phyloP scores from a whole-genome alignment of 2,888 invertebrate species.

The Leptura quadrifasciata region DNA sequence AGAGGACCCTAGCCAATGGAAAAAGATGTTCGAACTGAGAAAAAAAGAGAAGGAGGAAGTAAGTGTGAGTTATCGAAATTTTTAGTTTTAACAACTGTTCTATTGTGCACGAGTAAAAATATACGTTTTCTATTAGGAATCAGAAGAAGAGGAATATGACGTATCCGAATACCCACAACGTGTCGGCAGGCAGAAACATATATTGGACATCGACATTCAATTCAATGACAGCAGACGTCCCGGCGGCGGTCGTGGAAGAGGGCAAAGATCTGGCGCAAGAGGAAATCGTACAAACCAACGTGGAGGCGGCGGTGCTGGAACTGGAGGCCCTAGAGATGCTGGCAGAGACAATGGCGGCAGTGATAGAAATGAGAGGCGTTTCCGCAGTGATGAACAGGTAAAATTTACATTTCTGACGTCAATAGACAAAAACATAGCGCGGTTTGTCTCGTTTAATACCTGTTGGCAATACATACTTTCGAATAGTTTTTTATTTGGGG shows the following conservation, averaged over 20 bases:
- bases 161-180: slow-evolving; percentile 89
- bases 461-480: too few relatives aligned
- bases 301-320: slow-evolving; percentile 69
- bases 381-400: slow-evolving; percentile 60
- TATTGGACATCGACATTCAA: slow-evolving; percentile 91
- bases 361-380: slow-evolving; percentile 59
- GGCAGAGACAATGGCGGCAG: slow-evolving; percentile 55
- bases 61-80: slow-evolving; percentile 32
- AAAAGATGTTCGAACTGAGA: slow-evolving; percentile 89
- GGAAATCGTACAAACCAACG: slow-evolving; percentile 72
- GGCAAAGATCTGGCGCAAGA: slow-evolving; percentile 74
- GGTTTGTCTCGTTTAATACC: too few relatives aligned
- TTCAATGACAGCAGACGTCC: slow-evolving; percentile 88
- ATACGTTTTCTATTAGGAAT: slow-evolving; percentile 62
- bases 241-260: slow-evolving; percentile 79
- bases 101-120: not conserved
- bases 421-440: too few relatives aligned
- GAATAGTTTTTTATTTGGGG: not conserved
- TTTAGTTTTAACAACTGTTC: not conserved
- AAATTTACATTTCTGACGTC: too few relatives aligned
- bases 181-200: slow-evolving; percentile 89
- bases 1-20: slow-evolving; percentile 93
- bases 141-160: slow-evolving; percentile 79
- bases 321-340: slow-evolving; percentile 58
- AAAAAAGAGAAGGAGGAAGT: slow-evolving; percentile 80